Base-by-base conservation (phyloP, 1,140 invertebrate species). In the Drosophila setifemur region DNA sequence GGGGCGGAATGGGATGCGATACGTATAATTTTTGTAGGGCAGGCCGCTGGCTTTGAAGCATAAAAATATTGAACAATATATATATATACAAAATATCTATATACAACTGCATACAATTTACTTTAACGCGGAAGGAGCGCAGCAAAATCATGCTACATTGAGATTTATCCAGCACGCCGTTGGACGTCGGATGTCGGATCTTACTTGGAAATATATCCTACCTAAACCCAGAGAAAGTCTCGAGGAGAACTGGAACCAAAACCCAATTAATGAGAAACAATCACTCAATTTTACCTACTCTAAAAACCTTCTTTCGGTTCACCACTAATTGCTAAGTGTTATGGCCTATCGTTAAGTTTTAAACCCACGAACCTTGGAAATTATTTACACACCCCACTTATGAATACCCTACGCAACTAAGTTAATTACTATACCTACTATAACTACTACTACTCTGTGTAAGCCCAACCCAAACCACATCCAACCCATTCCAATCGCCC, bases 261-360 rank as follows among this genome's bases (percentile, higher is more conserved):
- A 48, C 43, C 78, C 79, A 85, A 86, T 72, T 86, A 79, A 86
- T 86, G 74, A 78, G 31, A 55, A 71, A 85, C 79, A 83, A 83
- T 83, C 79, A 85, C 81, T 85, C 79, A 85, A 85, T 85, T 85
- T n/a, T 86, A 85, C 79, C 79, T 79, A 73, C 55, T 44, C 72
- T 48, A 66, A 64, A 19, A 45, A 76, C 52, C 14, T 33, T 55
- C 14, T 33, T 55, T 66, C 67, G 63, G 63, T 39, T 63, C 42
- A 69, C 63, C 76, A 54, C 40, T 67, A 53, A 61, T 61, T 25
- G 54, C 82, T 82, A 82, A 82, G 64, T 81, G 76, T 82, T 79
- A 79, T 76, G 57, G 63, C 53, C 76, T 79, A 79, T 73, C 77
- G 76, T 82, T 82, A 83, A 81, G 77, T 81, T 81, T 76, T 71